Evolutionary conservation across 2,113 vertebrate species (phyloP).

Genomic region (human (Homo sapiens)): GRCh38 chr18:7288501-7289000

Average conservation of each 20-base stretch:
- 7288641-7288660: background rate
- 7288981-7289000: background rate
- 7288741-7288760: background rate
- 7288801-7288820: background rate
- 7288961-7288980: background rate
- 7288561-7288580: too few relatives aligned
- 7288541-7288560: background rate
- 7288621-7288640: too few relatives aligned
- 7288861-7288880: background rate
- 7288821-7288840: background rate
- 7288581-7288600: rapidly evolving
- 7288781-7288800: background rate
- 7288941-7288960: background rate
- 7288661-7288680: background rate
- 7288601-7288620: background rate
- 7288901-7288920: background rate
- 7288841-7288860: background rate
- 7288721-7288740: background rate
- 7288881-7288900: background rate
- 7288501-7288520: rapidly evolving
- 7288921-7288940: background rate
- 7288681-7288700: background rate
- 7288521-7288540: background rate
- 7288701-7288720: background rate
- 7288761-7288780: background rate